Conservation (phyloP, 2,888 invertebrate genomes). For the Cosmorhoe ocellata region DNA sequence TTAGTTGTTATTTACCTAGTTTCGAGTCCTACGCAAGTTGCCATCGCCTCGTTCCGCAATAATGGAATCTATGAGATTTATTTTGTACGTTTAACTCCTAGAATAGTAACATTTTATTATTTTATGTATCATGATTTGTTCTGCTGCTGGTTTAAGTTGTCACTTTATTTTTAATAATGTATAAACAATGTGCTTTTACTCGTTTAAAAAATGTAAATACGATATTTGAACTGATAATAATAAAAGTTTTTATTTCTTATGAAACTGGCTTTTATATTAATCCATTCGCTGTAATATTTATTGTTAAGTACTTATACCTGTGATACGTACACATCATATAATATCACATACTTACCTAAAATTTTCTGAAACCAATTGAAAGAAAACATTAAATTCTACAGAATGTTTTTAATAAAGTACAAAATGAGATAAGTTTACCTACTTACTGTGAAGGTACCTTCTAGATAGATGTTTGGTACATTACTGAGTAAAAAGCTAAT, state of each 20-base stretch:
- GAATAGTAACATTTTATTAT: conserved; percentile 57
- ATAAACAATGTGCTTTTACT: conserved; percentile 81
- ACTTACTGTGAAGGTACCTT: too few relatives aligned
- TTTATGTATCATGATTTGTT: conserved; percentile 61
- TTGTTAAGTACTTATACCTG: too few relatives aligned
- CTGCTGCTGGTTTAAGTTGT: conserved; percentile 59
- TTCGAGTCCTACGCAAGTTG: conserved; percentile 62
- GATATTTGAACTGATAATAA: conserved; percentile 84
- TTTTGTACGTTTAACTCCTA: conserved; percentile 56
- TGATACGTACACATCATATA: too few relatives aligned
- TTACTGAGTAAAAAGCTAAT: too few relatives aligned
- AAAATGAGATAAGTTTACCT: too few relatives aligned
- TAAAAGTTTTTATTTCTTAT: conserved; percentile 81
- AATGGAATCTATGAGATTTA: conserved; percentile 59
- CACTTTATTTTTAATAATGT: conserved; percentile 60
- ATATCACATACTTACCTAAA: too few relatives aligned
- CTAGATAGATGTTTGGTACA: too few relatives aligned
- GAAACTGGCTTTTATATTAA: conserved; percentile 52
- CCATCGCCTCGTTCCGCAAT: conserved; percentile 58
- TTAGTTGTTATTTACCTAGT: conserved; percentile 37
- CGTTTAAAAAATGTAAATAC: conserved; percentile 81
- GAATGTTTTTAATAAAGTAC: too few relatives aligned
- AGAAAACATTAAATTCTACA: too few relatives aligned
- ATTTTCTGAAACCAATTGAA: too few relatives aligned
- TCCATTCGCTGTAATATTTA: too few relatives aligned